These are phyloP conservation scores for Tetragnatha versicolor DNA, from an alignment of 1,140 invertebrate genomes.

Conservation along the genomic window DNA sequence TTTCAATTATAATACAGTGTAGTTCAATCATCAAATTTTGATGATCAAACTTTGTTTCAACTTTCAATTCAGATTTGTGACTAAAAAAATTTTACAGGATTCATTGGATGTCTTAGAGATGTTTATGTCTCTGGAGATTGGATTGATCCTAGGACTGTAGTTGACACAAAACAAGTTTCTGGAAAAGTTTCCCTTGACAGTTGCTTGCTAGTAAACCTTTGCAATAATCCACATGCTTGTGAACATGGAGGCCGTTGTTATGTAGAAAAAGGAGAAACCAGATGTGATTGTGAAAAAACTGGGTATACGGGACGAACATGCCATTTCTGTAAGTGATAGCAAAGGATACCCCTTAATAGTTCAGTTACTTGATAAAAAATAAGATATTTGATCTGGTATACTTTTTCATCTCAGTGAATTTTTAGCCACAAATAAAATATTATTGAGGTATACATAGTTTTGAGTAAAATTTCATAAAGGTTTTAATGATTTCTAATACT, in stretches of 20 bases:
- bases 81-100: conserved; percentile 66
- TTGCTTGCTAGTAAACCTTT: conserved; percentile 89
- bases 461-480: neutral
- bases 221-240: conserved; percentile 85
- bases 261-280: conserved; percentile 79
- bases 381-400: no score
- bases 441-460: neutral
- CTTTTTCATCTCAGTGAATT: no score
- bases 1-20: no score
- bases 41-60: neutral
- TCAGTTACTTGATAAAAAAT: no score
- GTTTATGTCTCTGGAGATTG: conserved; percentile 79
- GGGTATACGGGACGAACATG: conserved; percentile 89
- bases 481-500: neutral
- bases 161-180: conserved; percentile 70
- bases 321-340: conserved; percentile 82
- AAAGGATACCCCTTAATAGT: no score
- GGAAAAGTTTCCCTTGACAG: conserved; percentile 90
- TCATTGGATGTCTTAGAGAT: conserved; percentile 89
- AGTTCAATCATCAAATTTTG: no score
- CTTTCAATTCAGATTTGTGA: neutral
- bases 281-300: conserved; percentile 86
- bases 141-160: conserved; percentile 79
- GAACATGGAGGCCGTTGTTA: conserved; percentile 89
- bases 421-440: no score